Conservation (phyloP, 2,797 vertebrate genomes). For the Salarias fasciatus region DNA sequence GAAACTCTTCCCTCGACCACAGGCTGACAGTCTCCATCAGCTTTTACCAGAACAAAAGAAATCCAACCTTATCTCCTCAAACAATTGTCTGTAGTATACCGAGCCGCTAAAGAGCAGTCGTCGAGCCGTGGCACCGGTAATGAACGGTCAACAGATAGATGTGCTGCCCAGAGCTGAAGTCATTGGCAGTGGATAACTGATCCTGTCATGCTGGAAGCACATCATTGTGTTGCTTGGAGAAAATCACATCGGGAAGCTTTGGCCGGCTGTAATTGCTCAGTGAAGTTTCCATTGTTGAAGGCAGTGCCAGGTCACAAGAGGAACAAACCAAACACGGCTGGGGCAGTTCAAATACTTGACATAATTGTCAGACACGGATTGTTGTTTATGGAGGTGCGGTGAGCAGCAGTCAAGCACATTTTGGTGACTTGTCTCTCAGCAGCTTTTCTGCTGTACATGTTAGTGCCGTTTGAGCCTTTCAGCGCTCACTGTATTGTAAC, state of each 20-base stretch:
- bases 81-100: constrained; percentile 40
- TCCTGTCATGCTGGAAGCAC: constrained; percentile 9
- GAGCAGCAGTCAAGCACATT: constrained; percentile 15
- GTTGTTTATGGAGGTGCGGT: constrained; percentile 36
- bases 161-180: constrained; percentile 38
- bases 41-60: constrained; percentile 33
- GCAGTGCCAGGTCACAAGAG: constrained; percentile 26
- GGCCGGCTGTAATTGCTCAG: constrained; percentile 31
- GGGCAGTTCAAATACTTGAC: constrained; percentile 56
- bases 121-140: constrained; percentile 37
- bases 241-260: constrained; percentile 26
- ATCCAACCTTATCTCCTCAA: constrained; percentile 24
- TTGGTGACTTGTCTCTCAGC: constrained; percentile 16
- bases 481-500: constrained; percentile 30
- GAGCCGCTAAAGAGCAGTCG: constrained; percentile 54
- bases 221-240: constrained; percentile 27
- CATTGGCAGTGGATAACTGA: constrained; percentile 19
- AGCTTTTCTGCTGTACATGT: constrained; percentile 39
- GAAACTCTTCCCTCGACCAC: constrained; percentile 23
- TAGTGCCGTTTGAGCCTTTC: constrained; percentile 22
- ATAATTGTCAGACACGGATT: constrained; percentile 15
- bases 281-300: constrained; percentile 35
- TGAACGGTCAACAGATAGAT: constrained; percentile 40
- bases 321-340: constrained; percentile 40
- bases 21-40: constrained; percentile 26